phyloP scores from a whole-genome alignment of 2,113 vertebrate species.

The Lucifuga dentata region DNA sequence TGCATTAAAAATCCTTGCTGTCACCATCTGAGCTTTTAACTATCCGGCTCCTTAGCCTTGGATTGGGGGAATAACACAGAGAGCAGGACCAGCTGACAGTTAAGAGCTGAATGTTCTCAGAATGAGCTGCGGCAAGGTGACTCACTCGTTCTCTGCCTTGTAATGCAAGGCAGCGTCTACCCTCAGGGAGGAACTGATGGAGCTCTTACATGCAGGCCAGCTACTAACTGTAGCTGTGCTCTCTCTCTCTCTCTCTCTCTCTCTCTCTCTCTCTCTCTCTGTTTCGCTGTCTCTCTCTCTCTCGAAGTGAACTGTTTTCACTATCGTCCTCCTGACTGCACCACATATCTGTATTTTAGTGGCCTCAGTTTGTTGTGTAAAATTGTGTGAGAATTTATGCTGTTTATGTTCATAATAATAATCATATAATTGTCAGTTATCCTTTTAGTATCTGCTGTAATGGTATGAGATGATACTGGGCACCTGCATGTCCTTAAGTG shows the following conservation, averaged over 20 bases:
- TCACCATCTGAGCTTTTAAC: slow-evolving; percentile 23
- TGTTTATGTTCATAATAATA: neutral
- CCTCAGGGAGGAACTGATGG: slow-evolving; percentile 67
- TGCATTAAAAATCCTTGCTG: slow-evolving; percentile 8
- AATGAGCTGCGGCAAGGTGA: slow-evolving; percentile 74
- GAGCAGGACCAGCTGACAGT: slow-evolving; percentile 57
- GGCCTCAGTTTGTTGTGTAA: neutral
- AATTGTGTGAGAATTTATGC: neutral
- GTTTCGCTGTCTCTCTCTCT: neutral
- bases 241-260: no score
- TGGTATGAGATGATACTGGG: neutral
- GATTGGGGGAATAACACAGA: slow-evolving; percentile 37
- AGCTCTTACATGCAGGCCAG: slow-evolving; percentile 61
- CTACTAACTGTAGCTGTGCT: slow-evolving; percentile 17
- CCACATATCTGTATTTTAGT: slow-evolving; percentile 13
- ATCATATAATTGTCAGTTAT: neutral
- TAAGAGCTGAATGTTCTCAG: slow-evolving; percentile 65
- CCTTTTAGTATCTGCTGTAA: neutral
- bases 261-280: no score
- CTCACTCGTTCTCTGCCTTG: slow-evolving; percentile 62
- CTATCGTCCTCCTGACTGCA: slow-evolving; percentile 27
- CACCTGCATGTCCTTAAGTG: slow-evolving; percentile 27
- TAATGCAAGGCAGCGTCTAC: slow-evolving; percentile 61
- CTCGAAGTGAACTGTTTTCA: slow-evolving; percentile 22
- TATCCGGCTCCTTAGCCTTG: slow-evolving; percentile 60